These are phyloP conservation scores for Tringa solitaria DNA, from an alignment of 2,113 vertebrate species.

Conservation along the genomic window DNA sequence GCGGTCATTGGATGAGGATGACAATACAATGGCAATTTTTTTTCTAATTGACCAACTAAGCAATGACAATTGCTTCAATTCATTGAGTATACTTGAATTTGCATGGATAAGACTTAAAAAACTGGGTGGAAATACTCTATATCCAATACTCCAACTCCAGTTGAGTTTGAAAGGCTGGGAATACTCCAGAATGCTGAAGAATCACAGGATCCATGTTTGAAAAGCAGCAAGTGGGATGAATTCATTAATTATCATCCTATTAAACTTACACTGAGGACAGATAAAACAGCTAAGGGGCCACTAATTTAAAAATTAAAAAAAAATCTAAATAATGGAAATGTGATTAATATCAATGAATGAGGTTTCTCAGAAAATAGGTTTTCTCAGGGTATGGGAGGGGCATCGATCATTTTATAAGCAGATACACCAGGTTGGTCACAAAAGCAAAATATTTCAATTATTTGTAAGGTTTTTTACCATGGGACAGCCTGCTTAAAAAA, in stretches of 20 bases:
- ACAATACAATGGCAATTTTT: neutral
- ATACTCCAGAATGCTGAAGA: neutral
- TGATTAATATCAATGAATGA: neutral
- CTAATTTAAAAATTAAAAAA: neutral
- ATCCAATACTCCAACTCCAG: too few relatives aligned
- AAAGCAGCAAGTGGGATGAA: neutral
- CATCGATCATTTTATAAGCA: neutral
- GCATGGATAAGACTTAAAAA: neutral
- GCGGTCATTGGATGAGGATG: neutral
- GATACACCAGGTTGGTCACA: neutral
- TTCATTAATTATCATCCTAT: rapidly evolving
- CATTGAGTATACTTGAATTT: neutral
- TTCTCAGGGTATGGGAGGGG: neutral
- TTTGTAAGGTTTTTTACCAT: neutral
- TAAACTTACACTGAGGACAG: neutral
- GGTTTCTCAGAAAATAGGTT: neutral
- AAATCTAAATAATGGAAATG: neutral
- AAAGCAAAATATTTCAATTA: neutral
- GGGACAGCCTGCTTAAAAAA: neutral
- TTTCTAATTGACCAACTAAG: neutral
- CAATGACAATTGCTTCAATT: neutral
- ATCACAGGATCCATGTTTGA: rapidly evolving
- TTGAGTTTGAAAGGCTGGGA: neutral
- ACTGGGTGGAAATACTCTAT: neutral
- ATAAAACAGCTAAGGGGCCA: neutral